A percentile compares a stretch with the other conserved stretches of the same genome.
These are phyloP conservation scores for Nephrotoma appendiculata DNA, from an alignment of 2,888 invertebrate species.

Conservation along the genomic window DNA sequence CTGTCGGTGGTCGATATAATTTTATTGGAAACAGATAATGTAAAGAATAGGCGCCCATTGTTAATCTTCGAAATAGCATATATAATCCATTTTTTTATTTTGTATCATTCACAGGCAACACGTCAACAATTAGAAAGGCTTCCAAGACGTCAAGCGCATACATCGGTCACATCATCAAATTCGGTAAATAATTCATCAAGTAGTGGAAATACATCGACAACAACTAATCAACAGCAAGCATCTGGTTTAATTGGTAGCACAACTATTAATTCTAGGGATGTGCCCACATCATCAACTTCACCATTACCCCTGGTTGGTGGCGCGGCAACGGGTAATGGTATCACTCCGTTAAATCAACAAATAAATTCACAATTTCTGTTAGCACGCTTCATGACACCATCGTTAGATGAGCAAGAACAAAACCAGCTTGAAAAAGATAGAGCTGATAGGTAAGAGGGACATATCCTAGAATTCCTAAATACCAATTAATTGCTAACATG, in stretches of 20 bases:
- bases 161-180: slow-evolving; percentile 43
- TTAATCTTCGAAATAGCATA: not conserved
- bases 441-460: slow-evolving; percentile 35
- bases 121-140: slow-evolving; percentile 81
- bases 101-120: slow-evolving; percentile 41
- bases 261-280: slow-evolving; percentile 29
- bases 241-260: slow-evolving; percentile 15
- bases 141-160: slow-evolving; percentile 67
- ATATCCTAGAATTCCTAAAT: not conserved
- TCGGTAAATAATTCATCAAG: slow-evolving; percentile 38
- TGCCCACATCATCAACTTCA: slow-evolving; percentile 21
- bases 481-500: not conserved
- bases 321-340: slow-evolving; percentile 16
- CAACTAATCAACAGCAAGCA: slow-evolving; percentile 6
- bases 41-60: not conserved
- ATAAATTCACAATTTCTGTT: slow-evolving; percentile 25
- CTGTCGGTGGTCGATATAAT: not conserved
- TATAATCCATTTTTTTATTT: slow-evolving; percentile 11
- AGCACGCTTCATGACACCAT: slow-evolving; percentile 38
- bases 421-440: slow-evolving; percentile 39
- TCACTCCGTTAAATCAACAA: slow-evolving; percentile 17
- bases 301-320: slow-evolving; percentile 18
- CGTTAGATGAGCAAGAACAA: slow-evolving; percentile 37
- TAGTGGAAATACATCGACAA: slow-evolving; percentile 30
- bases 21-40: not conserved